Conservation (phyloP, 2,797 vertebrate genomes). For the Enteromius thamalakanensis region DNA sequence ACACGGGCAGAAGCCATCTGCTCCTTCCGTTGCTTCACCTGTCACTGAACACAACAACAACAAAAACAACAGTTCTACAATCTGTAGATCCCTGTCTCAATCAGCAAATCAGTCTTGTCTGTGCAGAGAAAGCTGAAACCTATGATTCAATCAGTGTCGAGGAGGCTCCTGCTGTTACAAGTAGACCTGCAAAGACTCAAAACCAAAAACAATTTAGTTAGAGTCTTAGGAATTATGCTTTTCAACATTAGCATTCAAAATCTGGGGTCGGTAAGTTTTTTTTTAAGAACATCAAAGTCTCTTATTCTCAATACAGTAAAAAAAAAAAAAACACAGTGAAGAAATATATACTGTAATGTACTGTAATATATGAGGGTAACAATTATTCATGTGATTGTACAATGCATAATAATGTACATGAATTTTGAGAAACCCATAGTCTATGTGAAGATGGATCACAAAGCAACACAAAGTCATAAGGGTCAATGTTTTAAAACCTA, state of each 20-base stretch:
- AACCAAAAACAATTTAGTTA: background rate
- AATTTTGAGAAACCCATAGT: too few species aligned
- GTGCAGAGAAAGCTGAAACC: background rate
- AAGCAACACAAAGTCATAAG: background rate
- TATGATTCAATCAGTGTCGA: conserved; percentile 7
- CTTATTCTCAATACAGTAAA: background rate
- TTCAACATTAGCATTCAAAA: background rate
- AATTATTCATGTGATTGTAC: too few species aligned
- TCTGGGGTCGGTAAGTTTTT: background rate
- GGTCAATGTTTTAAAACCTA: too few species aligned
- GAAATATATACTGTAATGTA: too few species aligned
- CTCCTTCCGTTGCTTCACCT: conserved; percentile 29
- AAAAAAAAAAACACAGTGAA: background rate
- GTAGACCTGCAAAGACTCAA: conserved; percentile 1
- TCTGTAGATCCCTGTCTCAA: conserved; percentile 25
- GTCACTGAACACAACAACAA: conserved; percentile 32
- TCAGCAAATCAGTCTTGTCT: conserved; percentile 6
- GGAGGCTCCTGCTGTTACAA: background rate
- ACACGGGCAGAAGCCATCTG: conserved; percentile 54
- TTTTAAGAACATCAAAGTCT: background rate
- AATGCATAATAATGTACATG: too few species aligned
- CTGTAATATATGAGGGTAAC: too few species aligned
- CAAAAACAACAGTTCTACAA: conserved; percentile 25
- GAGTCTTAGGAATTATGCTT: background rate
- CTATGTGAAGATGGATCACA: background rate